Evolutionary conservation across 2,888 invertebrate genomes (phyloP).

Genomic region (Heteromyza rotundicornis): DNA sequence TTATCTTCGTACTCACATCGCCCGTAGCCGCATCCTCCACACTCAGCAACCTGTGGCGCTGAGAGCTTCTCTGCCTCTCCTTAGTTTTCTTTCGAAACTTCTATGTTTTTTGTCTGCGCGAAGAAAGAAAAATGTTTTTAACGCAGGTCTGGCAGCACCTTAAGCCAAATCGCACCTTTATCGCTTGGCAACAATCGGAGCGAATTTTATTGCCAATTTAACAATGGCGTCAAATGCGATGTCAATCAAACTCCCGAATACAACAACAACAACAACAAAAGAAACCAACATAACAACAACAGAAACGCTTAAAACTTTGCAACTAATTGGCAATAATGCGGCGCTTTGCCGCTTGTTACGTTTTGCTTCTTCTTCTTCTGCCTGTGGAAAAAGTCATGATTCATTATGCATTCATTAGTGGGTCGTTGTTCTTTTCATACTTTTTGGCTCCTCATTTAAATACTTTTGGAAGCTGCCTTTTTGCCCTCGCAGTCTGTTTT

Average conservation of each 20-base stretch:
- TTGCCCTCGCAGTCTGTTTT: conserved; percentile 32
- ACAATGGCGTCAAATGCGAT: conserved; percentile 1
- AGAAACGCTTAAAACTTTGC: conserved; percentile 1
- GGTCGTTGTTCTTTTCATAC: conserved; percentile 31
- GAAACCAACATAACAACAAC: background rate
- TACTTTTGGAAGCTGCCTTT: background rate
- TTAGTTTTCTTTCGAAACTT: too few species aligned
- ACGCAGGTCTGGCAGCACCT: background rate
- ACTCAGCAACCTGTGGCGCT: too few species aligned
- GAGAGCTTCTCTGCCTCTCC: too few species aligned
- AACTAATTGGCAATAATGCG: background rate
- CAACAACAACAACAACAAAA: background rate
- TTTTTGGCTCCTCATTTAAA: background rate
- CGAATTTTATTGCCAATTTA: background rate
- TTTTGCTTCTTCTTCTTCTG: too few species aligned
- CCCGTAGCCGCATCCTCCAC: too few species aligned
- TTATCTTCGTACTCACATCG: background rate
- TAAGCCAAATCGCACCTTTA: background rate
- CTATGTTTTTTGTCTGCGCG: too few species aligned
- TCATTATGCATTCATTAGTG: conserved; percentile 40
- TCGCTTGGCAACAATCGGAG: background rate
- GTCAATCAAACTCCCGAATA: background rate
- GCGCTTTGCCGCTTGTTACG: background rate
- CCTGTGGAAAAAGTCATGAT: conserved; percentile 45
- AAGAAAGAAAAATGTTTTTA: background rate